Conservation (phyloP, 2,797 vertebrate species). For the Leucoraja ocellata region DNA sequence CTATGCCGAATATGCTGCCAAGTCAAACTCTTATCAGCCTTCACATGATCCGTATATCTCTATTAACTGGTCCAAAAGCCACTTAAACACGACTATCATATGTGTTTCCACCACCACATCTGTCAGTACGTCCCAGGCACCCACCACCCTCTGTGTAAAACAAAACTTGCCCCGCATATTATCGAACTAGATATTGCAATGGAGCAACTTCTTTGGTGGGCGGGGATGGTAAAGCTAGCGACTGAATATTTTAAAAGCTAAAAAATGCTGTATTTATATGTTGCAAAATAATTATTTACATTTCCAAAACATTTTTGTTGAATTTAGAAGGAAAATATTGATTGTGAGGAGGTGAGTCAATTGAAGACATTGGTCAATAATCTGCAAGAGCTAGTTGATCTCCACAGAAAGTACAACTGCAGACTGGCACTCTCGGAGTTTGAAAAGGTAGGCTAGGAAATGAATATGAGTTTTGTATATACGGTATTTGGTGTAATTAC, state of each 20-base stretch:
- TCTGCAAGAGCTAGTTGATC: constrained; percentile 69
- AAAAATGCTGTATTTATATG: neutral
- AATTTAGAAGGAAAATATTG: constrained; percentile 64
- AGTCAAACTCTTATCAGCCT: too few relatives aligned
- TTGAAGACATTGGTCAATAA: constrained; percentile 70
- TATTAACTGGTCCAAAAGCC: too few relatives aligned
- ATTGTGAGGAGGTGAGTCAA: constrained; percentile 65
- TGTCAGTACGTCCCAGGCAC: too few relatives aligned
- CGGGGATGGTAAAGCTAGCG: too few relatives aligned
- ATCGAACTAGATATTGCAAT: neutral
- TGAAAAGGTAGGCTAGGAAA: constrained; percentile 71
- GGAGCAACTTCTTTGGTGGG: too few relatives aligned
- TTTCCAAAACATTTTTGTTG: neutral
- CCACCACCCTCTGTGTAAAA: too few relatives aligned
- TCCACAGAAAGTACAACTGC: constrained; percentile 82
- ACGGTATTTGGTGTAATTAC: neutral
- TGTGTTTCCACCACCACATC: too few relatives aligned
- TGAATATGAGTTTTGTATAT: neutral
- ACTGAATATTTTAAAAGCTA: neutral
- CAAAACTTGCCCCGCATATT: too few relatives aligned
- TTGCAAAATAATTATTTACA: neutral
- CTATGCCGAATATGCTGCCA: too few relatives aligned
- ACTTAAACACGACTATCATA: too few relatives aligned
- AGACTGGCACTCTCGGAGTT: constrained; percentile 78
- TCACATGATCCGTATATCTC: too few relatives aligned